Percentiles rank a stretch among this genome's conserved stretches.
Evolutionary conservation across 2,797 vertebrate species (phyloP).

Genomic region (Parauchenoglanis punctatus): DNA sequence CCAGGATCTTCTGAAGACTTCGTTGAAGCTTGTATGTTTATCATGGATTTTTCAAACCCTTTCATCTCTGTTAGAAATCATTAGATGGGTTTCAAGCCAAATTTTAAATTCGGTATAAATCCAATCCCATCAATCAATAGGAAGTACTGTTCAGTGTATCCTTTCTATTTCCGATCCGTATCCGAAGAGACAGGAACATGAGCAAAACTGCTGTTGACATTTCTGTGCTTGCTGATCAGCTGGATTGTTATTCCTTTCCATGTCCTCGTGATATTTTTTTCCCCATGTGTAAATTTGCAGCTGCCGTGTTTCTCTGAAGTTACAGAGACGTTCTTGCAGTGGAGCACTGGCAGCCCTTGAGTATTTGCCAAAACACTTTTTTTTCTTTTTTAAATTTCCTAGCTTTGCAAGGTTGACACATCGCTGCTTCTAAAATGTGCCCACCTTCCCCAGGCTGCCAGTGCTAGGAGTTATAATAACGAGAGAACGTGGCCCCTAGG

Average conservation of each 20-base stretch:
- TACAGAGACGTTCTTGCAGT: conserved; percentile 11
- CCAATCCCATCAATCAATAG: background rate
- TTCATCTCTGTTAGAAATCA: conserved; percentile 2
- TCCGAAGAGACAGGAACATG: background rate
- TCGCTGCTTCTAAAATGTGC: conserved; percentile 35
- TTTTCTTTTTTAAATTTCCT: conserved; percentile 1
- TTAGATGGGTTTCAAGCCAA: background rate
- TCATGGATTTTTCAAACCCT: background rate
- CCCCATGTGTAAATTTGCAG: background rate
- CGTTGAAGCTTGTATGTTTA: background rate
- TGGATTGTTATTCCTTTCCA: background rate
- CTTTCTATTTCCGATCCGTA: no score
- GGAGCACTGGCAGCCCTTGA: conserved; percentile 22
- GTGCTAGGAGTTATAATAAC: conserved; percentile 67
- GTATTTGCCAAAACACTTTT: background rate
- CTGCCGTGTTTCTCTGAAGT: conserved; percentile 13
- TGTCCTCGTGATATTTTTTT: background rate
- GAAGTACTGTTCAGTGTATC: background rate
- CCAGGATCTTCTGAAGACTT: background rate
- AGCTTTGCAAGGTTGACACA: conserved; percentile 38
- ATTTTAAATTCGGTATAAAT: background rate
- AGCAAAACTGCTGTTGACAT: background rate
- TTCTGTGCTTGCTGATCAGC: conserved; percentile 3
- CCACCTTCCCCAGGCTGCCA: conserved; percentile 45
- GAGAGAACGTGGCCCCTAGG: conserved; percentile 59